Conservation (phyloP, 2,113 vertebrate species). For the Pachyramphus minor region DNA sequence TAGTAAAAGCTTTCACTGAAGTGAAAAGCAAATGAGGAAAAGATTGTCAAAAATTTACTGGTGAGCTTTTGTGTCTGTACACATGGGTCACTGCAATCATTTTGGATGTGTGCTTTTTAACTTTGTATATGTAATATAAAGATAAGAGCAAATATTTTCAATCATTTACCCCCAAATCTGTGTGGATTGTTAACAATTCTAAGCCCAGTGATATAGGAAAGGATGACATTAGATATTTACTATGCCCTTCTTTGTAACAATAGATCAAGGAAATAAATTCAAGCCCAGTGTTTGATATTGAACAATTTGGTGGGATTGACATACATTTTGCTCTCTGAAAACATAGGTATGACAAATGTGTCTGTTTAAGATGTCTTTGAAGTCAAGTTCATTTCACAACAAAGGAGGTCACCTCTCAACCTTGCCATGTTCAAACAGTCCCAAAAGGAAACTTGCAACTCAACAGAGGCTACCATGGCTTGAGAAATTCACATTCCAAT, state of each 20-base stretch:
- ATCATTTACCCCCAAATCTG: neutral
- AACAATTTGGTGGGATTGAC: neutral
- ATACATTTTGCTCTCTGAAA: neutral
- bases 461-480: neutral
- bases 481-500: neutral
- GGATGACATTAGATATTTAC: neutral
- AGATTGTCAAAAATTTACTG: neutral
- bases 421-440: neutral
- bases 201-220: neutral
- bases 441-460: neutral
- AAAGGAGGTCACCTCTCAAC: neutral
- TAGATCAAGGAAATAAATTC: neutral
- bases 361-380: neutral
- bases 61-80: neutral
- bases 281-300: neutral
- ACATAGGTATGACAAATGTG: neutral
- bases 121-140: neutral
- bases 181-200: neutral
- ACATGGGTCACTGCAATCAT: neutral
- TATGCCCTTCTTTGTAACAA: neutral
- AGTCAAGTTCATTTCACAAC: neutral
- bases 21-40: neutral
- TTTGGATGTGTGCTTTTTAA: neutral
- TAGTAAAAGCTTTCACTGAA: neutral
- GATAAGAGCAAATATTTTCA: neutral